Conservation (phyloP, 2,888 invertebrate genomes). For the Metellina segmentata region DNA sequence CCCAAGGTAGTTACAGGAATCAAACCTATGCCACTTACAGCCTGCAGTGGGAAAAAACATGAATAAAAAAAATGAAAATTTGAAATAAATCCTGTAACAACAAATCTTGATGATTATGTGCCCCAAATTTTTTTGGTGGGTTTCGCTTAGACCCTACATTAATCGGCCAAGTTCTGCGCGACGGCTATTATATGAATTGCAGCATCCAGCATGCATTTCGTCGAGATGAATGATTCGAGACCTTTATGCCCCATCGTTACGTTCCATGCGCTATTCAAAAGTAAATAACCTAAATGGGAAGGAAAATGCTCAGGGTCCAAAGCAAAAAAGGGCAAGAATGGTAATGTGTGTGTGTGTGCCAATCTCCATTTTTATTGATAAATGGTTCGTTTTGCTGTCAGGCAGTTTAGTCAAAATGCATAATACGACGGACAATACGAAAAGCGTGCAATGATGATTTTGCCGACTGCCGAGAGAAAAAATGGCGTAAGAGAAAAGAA, state of each 20-base stretch:
- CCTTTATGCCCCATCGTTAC: slow-evolving; percentile 36
- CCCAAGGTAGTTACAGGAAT: too few species aligned
- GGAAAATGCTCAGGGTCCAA: slow-evolving; percentile 8
- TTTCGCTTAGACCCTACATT: not conserved
- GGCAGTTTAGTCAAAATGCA: slow-evolving; percentile 46
- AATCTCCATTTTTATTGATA: slow-evolving; percentile 59
- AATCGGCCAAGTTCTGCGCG: not conserved
- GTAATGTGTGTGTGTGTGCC: slow-evolving; percentile 29
- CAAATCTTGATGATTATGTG: too few species aligned
- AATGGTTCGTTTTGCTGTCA: slow-evolving; percentile 40
- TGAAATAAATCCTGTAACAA: too few species aligned
- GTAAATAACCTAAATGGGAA: slow-evolving; percentile 47
- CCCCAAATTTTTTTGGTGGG: not conserved
- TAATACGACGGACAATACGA: slow-evolving; percentile 46
- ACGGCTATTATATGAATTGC: slow-evolving; percentile 26
- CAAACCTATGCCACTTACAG: too few species aligned
- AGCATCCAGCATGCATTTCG: not conserved
- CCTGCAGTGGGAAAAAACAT: too few species aligned
- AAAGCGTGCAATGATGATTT: slow-evolving; percentile 41
- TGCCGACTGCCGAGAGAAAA: slow-evolving; percentile 7
- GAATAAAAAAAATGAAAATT: too few species aligned
- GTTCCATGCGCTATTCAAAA: slow-evolving; percentile 28
- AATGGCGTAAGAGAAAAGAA: slow-evolving; percentile 4
- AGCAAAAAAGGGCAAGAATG: slow-evolving; percentile 7
- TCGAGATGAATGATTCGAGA: slow-evolving; percentile 17